Evolutionary conservation across 35 echinoderm and acorn worm species (phyloP).

Genomic region (Strongylocentrotus purpuratus): DNA sequence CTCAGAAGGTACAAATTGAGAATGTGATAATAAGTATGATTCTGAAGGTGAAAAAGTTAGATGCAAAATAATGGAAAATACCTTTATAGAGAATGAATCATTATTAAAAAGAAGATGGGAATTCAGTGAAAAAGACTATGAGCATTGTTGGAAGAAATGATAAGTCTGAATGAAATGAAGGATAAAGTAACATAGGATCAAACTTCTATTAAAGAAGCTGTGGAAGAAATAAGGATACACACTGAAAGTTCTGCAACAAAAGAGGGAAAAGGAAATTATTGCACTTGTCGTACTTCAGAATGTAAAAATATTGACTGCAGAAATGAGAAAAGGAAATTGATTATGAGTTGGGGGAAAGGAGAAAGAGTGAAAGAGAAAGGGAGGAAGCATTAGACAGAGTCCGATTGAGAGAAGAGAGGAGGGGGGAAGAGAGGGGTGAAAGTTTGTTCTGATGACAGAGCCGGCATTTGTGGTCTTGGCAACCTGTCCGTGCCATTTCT

Average conservation of each 20-base stretch:
- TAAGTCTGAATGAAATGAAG: not conserved
- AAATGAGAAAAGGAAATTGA: not conserved
- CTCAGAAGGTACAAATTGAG: not conserved
- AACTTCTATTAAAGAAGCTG: not conserved
- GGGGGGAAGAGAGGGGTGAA: not conserved
- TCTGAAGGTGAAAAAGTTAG: too few relatives aligned
- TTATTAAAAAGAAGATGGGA: not conserved
- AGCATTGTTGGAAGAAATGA: not conserved
- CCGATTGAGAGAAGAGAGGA: not conserved
- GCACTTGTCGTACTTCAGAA: not conserved
- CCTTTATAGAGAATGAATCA: too few relatives aligned
- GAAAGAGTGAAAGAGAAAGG: not conserved
- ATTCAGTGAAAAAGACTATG: not conserved
- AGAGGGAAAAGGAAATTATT: not conserved
- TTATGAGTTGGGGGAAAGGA: not conserved
- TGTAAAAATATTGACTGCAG: not conserved
- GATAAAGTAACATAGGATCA: not conserved
- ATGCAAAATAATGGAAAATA: too few relatives aligned
- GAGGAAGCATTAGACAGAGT: not conserved
- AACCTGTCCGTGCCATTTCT: not conserved
- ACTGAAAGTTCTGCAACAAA: not conserved
- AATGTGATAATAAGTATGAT: not conserved
- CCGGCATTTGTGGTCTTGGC: not conserved
- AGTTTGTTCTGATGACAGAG: not conserved
- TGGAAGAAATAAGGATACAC: not conserved